These are phyloP conservation scores for Mastacembelus armatus DNA, from an alignment of 2,797 vertebrate genomes.

Conservation along the genomic window DNA sequence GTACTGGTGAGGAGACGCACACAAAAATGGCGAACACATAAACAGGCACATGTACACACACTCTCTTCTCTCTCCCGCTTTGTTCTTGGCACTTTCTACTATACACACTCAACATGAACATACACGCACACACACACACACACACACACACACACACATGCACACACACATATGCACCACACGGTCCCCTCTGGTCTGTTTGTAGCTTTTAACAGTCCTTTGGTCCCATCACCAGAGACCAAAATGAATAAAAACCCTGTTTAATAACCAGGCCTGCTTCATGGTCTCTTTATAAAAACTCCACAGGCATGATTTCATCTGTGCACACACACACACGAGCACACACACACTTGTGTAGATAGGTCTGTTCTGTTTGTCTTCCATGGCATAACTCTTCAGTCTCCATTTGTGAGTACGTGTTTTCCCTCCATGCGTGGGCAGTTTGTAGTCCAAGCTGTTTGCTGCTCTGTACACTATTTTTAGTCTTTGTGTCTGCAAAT, in stretches of 20 bases:
- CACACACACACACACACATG: constrained; percentile 23
- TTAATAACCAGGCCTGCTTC: constrained; percentile 73
- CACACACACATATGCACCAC: constrained; percentile 20
- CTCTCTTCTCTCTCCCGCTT: constrained; percentile 10
- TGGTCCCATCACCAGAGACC: constrained; percentile 72
- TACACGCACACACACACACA: constrained; percentile 14
- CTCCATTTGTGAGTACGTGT: constrained; percentile 40
- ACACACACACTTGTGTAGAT: constrained; percentile 44
- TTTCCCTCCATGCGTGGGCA: constrained; percentile 46
- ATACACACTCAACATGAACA: too few species aligned
- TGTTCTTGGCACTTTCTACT: constrained; percentile 44
- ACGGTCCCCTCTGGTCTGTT: constrained; percentile 73
- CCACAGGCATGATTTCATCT: constrained; percentile 69
- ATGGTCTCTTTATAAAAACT: constrained; percentile 78
- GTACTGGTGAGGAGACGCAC: neutral
- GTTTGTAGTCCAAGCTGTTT: constrained; percentile 59
- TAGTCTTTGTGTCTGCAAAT: constrained; percentile 41
- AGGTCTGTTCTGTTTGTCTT: constrained; percentile 34
- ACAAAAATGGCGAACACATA: constrained; percentile 16
- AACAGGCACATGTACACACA: constrained; percentile 15
- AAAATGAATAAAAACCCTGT: constrained; percentile 72
- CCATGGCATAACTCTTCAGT: constrained; percentile 23
- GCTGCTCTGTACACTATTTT: constrained; percentile 62
- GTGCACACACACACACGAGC: constrained; percentile 29
- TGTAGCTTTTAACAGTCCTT: constrained; percentile 61